These are phyloP conservation scores for Herpailurus yagouaroundi DNA, from an alignment of 2,113 vertebrate species.

Conservation along the genomic window DNA sequence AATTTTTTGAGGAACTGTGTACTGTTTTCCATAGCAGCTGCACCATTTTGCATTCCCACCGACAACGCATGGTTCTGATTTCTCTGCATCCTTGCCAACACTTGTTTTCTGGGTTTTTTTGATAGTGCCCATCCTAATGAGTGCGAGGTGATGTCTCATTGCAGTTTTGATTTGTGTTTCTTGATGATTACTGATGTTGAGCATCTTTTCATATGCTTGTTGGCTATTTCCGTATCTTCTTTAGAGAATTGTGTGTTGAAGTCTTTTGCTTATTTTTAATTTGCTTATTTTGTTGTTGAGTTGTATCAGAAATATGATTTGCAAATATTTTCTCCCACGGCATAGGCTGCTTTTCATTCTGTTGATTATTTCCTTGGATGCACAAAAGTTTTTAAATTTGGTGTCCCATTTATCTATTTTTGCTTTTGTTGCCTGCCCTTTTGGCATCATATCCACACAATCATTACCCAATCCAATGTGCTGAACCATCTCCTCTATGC, in stretches of 20 bases:
- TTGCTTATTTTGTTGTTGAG: background rate
- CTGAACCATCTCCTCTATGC: background rate
- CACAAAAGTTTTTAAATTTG: background rate
- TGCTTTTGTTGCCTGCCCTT: background rate
- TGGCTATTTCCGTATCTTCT: background rate
- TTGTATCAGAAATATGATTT: background rate
- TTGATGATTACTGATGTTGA: background rate
- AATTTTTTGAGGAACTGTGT: background rate
- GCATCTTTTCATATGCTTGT: background rate
- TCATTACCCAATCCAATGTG: background rate
- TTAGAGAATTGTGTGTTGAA: background rate
- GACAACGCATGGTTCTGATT: background rate
- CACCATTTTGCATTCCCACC: background rate
- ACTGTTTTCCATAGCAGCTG: background rate
- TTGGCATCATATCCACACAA: background rate
- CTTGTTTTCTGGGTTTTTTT: background rate
- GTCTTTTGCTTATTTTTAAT: constrained; percentile 25
- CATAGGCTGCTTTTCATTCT: background rate
- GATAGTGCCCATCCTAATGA: background rate
- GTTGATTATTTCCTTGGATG: background rate
- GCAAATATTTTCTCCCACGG: background rate
- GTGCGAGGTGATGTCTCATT: background rate
- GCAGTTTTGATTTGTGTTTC: background rate
- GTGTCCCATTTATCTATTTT: background rate
- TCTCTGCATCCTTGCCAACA: background rate